Percentiles rank a stretch among this genome's conserved stretches.
Evolutionary conservation across 1,140 invertebrate species (phyloP).

Genomic region (Drosophila burlai): DNA sequence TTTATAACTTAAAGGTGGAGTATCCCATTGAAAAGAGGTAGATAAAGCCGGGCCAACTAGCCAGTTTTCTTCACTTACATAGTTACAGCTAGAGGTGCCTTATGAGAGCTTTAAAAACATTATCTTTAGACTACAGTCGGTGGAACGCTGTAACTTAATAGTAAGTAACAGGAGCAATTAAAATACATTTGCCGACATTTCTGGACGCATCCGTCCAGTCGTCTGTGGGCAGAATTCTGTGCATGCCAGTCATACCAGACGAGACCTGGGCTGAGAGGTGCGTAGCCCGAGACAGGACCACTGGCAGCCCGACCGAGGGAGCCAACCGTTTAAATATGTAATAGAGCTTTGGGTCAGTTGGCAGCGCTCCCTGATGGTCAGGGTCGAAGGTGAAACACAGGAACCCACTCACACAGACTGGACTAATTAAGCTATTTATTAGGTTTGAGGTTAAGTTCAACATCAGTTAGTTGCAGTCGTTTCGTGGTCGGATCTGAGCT

Average conservation of each 20-base stretch:
- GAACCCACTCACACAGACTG: slow-evolving; percentile 26
- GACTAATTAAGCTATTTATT: slow-evolving; percentile 70
- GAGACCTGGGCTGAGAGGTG: not conserved
- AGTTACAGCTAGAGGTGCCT: not conserved
- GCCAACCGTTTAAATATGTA: slow-evolving; percentile 59
- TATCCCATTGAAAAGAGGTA: not conserved
- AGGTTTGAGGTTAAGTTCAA: slow-evolving; percentile 67
- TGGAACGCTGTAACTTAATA: not conserved
- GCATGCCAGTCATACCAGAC: slow-evolving; percentile 32
- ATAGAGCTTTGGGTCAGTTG: slow-evolving; percentile 49
- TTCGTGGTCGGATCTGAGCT: slow-evolving; percentile 35
- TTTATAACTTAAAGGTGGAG: not conserved
- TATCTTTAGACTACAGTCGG: not conserved
- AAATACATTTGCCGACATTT: slow-evolving; percentile 27
- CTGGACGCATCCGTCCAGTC: slow-evolving; percentile 12
- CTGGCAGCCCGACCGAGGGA: slow-evolving; percentile 2
- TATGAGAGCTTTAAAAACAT: not conserved
- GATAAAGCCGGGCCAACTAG: not conserved
- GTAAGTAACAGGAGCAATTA: slow-evolving; percentile 9
- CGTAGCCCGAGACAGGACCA: slow-evolving; percentile 4
- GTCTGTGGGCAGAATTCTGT: not conserved
- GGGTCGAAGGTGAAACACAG: slow-evolving; percentile 53
- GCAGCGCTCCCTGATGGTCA: slow-evolving; percentile 18
- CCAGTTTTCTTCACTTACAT: not conserved
- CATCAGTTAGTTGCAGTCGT: slow-evolving; percentile 60